Evolutionary conservation across 2,888 invertebrate species (phyloP).

Genomic region (Eupsilia transversa): DNA sequence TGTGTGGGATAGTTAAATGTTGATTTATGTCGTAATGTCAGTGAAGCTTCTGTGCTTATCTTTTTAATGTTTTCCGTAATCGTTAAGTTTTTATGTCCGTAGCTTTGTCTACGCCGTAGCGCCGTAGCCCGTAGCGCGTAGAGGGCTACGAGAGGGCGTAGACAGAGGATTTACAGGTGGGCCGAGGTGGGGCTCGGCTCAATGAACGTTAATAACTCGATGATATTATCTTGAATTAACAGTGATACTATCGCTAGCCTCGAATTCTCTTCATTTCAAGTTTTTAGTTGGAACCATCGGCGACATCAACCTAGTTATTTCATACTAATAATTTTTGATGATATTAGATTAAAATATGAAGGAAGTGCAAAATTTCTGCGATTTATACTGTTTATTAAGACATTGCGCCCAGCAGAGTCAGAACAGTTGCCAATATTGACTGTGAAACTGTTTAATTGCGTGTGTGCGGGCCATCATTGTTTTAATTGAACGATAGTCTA

Average conservation of each 20-base stretch:
- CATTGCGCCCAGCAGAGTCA: neutral
- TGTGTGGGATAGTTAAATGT: constrained; percentile 9
- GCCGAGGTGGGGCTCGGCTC: constrained; percentile 51
- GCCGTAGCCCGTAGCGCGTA: constrained; percentile 57
- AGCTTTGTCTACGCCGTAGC: constrained; percentile 61
- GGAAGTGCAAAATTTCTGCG: neutral
- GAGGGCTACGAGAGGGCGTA: constrained; percentile 43
- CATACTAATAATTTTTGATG: neutral
- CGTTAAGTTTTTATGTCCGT: constrained; percentile 44
- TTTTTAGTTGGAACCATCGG: no score
- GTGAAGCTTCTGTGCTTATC: constrained; percentile 32
- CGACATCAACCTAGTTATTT: neutral
- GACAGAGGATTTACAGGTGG: constrained; percentile 52
- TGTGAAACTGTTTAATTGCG: neutral
- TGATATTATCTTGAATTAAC: constrained; percentile 38
- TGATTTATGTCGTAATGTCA: constrained; percentile 18
- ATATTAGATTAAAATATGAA: neutral
- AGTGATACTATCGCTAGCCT: constrained; percentile 34
- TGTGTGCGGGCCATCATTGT: neutral
- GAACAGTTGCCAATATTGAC: neutral
- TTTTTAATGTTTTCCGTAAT: constrained; percentile 26
- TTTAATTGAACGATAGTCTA: neutral
- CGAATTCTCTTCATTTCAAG: neutral
- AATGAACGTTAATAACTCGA: constrained; percentile 62
- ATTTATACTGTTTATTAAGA: neutral